Base-by-base conservation (phyloP, 2,797 vertebrate species). In the Euphonia xanthogaster region DNA sequence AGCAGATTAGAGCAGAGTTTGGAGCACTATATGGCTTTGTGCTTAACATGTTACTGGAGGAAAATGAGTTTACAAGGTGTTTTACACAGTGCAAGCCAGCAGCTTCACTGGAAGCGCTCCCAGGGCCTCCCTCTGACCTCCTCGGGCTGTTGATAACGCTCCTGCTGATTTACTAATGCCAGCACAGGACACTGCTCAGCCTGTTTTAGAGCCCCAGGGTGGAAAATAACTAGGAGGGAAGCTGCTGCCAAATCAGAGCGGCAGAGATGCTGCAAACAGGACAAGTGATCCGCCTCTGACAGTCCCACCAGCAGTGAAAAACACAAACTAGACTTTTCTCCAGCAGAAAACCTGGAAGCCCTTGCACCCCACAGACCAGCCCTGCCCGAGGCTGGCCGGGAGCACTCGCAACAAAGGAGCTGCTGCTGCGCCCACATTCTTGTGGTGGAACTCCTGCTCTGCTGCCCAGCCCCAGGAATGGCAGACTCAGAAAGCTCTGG, bases 191-290 rank as follows among this genome's bases (percentile, higher is more conserved):
- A 83, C 76, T 35, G 73, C 76, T 76, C 31, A 70, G 22, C 30
- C 87, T 78, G 71, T 57, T 86, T 63, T 48, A 60, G 91, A 91
- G 75, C 24, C 61, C 40, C 39, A 2, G 78, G 37, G 54, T 91
- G 88, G 82, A 96, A 96, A 96, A 96, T 87, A 94, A 78, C 92
- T 24, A 9, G 78, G 62, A 77, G 54, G 48, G 66, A 55, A 78
- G 62, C 15, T 37, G 27, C 62, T 79, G 94, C 88, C 94, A 87
- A 85, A 55, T 72, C 45, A 17, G 87, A 93, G 81, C 70, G 25
- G 87, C 58, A 14, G 62, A 74, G 77, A 51, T 58, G 74, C 78
- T 85, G 78, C 88, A 78, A 85, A 78, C 0, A 75, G 74, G 50
- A 35, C 0, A 6, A 87, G 42, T 10, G 42, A 40, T 89, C 77